Conservation (phyloP, 2,113 vertebrate species). For the Chionomys nivalis region DNA sequence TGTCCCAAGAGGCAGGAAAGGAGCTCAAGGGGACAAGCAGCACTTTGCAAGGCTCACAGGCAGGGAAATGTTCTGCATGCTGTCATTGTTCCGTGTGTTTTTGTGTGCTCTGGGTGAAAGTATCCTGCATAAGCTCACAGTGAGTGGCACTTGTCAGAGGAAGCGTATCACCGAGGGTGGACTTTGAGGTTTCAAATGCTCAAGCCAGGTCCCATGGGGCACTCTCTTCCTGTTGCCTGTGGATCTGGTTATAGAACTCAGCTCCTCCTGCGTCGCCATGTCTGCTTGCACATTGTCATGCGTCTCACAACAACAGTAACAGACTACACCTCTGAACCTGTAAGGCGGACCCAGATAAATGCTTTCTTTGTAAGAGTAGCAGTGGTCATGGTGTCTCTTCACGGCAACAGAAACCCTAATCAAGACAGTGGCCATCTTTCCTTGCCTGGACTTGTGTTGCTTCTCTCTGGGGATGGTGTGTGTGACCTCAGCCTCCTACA, state of each 20-base stretch:
- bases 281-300: neutral
- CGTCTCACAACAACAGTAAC: fast-evolving
- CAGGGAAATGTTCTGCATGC: neutral
- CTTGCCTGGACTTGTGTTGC: neutral
- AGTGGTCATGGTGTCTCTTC: neutral
- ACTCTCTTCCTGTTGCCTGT: neutral
- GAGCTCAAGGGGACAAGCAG: neutral
- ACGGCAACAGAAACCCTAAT: neutral
- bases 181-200: neutral
- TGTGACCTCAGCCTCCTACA: neutral
- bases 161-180: neutral
- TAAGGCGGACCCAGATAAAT: neutral
- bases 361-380: neutral
- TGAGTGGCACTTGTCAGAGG: neutral
- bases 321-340: neutral
- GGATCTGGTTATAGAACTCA: neutral
- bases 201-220: neutral
- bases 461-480: neutral
- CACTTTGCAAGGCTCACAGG: neutral
- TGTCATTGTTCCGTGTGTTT: neutral
- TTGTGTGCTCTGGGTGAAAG: neutral
- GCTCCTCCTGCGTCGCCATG: neutral
- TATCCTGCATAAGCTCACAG: neutral
- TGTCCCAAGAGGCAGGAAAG: neutral
- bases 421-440: neutral